Base-by-base conservation (phyloP, 2,113 vertebrate genomes). In the Scomber colias region DNA sequence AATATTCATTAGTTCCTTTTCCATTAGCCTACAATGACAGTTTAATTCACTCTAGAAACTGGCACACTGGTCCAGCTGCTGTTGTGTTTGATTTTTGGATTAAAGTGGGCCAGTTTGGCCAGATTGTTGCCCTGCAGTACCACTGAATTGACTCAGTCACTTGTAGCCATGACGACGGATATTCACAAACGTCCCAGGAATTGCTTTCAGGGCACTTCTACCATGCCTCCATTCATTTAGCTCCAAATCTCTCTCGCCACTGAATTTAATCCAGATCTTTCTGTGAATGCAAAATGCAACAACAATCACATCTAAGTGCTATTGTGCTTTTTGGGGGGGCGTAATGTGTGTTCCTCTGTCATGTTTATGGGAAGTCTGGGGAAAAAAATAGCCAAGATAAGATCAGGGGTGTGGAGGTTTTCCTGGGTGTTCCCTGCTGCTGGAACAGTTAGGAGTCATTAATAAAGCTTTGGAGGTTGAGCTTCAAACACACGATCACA, bases 371-470 rank as follows among this genome's bases (percentile, higher is more conserved):
- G 79, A 92, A 87, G 81, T 88, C 24, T 71, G 60, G 64, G 66
- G 57, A 69, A 71, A 78, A 53, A 78, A 81, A 40, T 21, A 72
- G 68, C 12, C 11, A 17, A 31, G 90, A 90, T 92, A 90, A 24
- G 11, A 88, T 92, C 89, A 72, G 65, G 90, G 88, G 84, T 86
- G 90, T 87, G 87, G 88, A 86, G 71, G 71, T 45, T 76, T 87
- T 79, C 71, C 63, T 73, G 87, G 87, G 86, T 76, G 90, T 83
- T 85, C 84, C 90, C 91, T 66, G 71, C 71, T 48, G 57, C 74
- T 75, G 83, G 60, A 86, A 79, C 71, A 68, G 79, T 84, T 63
- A 79, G 17, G 14, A 81, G 31, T 71, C 51, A 71, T 89, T 84
- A 84, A 88, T 87, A 85, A 50, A 84, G 62, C 67, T 83, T 81